Evolutionary conservation across 2,797 vertebrate species (phyloP), one percentile per base, ranked within the genome.

Genomic region (Furcifer pardalis): DNA sequence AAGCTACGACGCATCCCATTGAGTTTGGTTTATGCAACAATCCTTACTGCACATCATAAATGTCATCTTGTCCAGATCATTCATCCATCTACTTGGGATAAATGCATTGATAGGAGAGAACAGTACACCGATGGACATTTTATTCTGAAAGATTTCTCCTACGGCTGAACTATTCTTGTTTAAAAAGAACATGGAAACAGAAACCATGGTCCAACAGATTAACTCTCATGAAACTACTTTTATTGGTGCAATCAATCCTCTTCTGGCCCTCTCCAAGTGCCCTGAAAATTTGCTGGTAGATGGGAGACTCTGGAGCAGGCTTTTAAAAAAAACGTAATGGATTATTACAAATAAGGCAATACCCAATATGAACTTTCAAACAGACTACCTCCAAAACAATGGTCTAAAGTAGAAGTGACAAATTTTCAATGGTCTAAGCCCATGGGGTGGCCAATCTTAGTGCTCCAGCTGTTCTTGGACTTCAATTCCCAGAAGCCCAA

Each of bases 111-210:
- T 56, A 68, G 62, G 60, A 90, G 78, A 35, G 83, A 9, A 84
- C 44, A 62, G 27, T 13, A 32, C 27, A 77, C 83, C 83, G 71
- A 7, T 21, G 30, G 1, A 4, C 0, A 59, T 2, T 79, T 79
- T 87, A 35, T 15, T 60, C 60, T 65, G 44, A 42, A 37, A 79
- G 0, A 0, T 49, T 49, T 30, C 21, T 27, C n/a, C 13, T 13
- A 44, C 65, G 77, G 63, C 89, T 42, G 32, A 56, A 40, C 40
- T 71, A 74, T 89, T 79, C 68, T 86, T 17, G 19, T 89, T 92
- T 89, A n/a, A 85, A 88, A 91, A 86, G 86, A 77, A 42, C 82
- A 91, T 91, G 85, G 83, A 92, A 90, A 83, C 82, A 56, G 1
- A 35, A 32, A 35, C 52, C 81, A 82, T 12, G 4, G 30, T 42